phyloP scores from a whole-genome alignment of 1,140 invertebrate genomes.

The Drosophila orosa region DNA sequence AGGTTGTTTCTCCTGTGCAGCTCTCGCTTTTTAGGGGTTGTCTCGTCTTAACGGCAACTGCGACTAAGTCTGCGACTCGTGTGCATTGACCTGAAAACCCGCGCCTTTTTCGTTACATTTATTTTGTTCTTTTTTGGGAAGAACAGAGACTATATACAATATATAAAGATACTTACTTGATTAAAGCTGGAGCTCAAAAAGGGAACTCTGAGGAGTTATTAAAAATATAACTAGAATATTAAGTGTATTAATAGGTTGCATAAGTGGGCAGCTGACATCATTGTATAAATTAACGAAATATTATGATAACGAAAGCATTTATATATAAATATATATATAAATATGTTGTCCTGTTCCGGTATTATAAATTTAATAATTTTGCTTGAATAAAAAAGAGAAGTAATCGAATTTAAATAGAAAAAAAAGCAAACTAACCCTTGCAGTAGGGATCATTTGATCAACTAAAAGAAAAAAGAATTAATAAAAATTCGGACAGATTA shows the following conservation, averaged over 20 bases:
- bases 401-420: background rate
- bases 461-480: no score
- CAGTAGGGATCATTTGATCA: no score
- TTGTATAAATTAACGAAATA: background rate
- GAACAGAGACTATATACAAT: background rate
- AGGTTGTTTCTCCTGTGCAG: conserved; percentile 33
- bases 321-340: background rate
- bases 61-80: conserved; percentile 43
- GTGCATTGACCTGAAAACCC: conserved; percentile 73
- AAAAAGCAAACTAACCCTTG: background rate
- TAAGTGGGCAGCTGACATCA: background rate
- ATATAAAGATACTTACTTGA: background rate
- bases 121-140: background rate
- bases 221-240: background rate
- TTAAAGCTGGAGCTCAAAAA: background rate
- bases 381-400: background rate
- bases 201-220: background rate
- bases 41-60: conserved; percentile 57
- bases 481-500: no score
- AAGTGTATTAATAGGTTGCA: no score
- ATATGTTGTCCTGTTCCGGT: background rate
- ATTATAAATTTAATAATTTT: background rate
- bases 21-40: conserved; percentile 59
- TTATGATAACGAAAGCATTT: background rate
- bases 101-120: conserved; percentile 25